phyloP scores from a whole-genome alignment of 2,113 vertebrate species.

The Heterocephalus glaber region DNA sequence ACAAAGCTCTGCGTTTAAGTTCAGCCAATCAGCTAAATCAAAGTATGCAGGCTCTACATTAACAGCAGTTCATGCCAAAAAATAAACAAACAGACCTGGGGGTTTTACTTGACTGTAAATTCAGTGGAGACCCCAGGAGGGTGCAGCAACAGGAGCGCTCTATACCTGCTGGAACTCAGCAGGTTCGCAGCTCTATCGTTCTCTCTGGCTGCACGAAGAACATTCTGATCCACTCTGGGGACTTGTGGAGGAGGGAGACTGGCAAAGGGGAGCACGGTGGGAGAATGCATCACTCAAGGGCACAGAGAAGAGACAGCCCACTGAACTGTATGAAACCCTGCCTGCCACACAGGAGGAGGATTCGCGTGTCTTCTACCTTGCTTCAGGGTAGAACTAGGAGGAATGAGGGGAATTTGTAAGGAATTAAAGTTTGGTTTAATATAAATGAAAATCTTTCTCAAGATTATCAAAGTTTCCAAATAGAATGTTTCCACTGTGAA shows the following conservation, averaged over 20 bases:
- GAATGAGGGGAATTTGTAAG: background rate
- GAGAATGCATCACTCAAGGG: background rate
- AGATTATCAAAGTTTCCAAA: background rate
- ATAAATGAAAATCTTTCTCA: constrained; percentile 27
- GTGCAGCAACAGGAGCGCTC: background rate
- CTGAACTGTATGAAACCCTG: rapidly evolving
- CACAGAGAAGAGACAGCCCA: background rate
- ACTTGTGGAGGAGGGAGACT: background rate
- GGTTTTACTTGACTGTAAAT: background rate
- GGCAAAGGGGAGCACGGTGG: background rate
- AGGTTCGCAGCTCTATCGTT: background rate
- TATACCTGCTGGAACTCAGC: background rate
- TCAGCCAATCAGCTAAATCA: background rate
- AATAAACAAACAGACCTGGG: background rate
- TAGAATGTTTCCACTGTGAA: background rate
- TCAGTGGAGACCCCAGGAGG: background rate
- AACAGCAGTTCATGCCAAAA: background rate
- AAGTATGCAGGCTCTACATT: background rate
- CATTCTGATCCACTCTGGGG: background rate
- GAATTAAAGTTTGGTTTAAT: background rate
- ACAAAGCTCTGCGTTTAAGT: background rate
- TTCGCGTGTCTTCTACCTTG: background rate
- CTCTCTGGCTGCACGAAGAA: background rate
- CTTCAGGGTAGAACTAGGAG: background rate
- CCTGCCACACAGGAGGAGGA: background rate